Evolutionary conservation across 2,888 invertebrate species (phyloP).

Genomic region (Taphrorychus bicolor): DNA sequence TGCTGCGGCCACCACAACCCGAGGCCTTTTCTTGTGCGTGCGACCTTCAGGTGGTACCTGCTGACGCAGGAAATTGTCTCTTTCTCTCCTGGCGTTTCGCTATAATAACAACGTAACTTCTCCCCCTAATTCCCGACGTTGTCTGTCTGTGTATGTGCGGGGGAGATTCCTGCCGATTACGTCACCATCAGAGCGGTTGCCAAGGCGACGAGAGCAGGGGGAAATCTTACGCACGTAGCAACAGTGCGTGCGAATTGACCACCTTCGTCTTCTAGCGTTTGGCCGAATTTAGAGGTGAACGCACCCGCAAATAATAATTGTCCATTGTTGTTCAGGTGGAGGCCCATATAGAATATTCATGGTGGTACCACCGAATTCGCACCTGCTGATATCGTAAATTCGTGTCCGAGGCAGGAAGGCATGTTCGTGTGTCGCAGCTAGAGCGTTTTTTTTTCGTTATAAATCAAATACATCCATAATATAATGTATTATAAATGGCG

Average conservation of each 20-base stretch:
- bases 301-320: background rate
- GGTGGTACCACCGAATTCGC: background rate
- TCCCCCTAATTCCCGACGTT: too few relatives aligned
- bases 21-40: conserved; percentile 29
- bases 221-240: conserved; percentile 1
- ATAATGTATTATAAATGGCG: conserved; percentile 25
- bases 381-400: background rate
- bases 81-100: background rate
- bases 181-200: conserved; percentile 2
- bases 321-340: background rate
- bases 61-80: background rate
- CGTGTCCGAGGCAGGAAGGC: conserved; percentile 6
- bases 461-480: too few relatives aligned
- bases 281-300: background rate
- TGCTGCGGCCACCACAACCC: conserved; percentile 11
- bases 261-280: background rate
- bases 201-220: background rate
- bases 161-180: too few relatives aligned
- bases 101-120: too few relatives aligned
- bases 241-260: background rate
- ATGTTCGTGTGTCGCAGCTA: background rate
- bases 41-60: conserved; percentile 23
- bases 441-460: too few relatives aligned
- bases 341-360: background rate
- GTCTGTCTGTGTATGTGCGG: too few relatives aligned